Evolutionary conservation across 1,140 invertebrate species (phyloP).

Genomic region (Ganaspis sp.): DNA sequence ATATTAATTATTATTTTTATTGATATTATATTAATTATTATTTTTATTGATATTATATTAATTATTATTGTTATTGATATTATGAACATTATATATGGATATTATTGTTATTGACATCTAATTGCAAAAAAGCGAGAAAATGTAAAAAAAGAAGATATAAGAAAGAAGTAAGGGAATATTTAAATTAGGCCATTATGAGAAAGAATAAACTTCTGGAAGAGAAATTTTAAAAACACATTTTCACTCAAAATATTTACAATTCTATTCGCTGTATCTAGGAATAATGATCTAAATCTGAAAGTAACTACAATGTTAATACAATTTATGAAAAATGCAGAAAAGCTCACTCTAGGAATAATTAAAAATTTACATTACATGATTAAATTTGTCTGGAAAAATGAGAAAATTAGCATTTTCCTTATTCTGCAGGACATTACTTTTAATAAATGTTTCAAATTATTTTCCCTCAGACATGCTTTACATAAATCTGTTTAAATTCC

Average conservation of each 20-base stretch:
- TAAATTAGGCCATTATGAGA: background rate
- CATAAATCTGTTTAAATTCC: background rate
- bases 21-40: too few species aligned
- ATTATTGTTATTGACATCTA: too few species aligned
- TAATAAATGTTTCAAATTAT: constrained; percentile 3
- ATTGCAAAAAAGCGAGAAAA: too few species aligned
- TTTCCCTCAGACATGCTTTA: background rate
- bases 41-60: too few species aligned
- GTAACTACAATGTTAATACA: background rate
- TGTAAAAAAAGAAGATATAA: background rate
- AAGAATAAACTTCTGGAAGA: background rate
- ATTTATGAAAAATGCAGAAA: background rate
- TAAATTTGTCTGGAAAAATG: background rate
- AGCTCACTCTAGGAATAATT: background rate
- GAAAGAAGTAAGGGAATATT: background rate
- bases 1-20: too few species aligned
- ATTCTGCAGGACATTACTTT: background rate
- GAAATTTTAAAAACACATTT: background rate
- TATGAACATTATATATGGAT: too few species aligned
- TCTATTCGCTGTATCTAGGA: background rate
- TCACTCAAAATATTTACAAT: background rate
- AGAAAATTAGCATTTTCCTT: background rate
- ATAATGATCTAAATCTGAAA: background rate
- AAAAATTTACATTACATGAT: background rate
- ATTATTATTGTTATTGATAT: too few species aligned